These are phyloP conservation scores for Dione vanillae DNA, from an alignment of 2,888 invertebrate genomes.

Conservation along the genomic window DNA sequence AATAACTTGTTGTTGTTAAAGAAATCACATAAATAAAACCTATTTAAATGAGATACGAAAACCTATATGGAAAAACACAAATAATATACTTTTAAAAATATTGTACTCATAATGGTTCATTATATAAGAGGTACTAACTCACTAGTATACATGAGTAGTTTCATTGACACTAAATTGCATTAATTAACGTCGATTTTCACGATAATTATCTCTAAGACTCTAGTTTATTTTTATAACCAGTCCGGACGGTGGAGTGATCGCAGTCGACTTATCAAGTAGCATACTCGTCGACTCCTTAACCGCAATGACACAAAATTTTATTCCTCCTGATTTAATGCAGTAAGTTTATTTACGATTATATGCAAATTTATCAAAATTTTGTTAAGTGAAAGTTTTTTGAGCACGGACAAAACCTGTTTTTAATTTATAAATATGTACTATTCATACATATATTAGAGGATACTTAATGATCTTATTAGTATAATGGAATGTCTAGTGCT, in stretches of 20 bases:
- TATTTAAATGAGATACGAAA: not conserved
- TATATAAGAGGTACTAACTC: not conserved
- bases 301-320: slow-evolving; percentile 61
- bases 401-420: not conserved
- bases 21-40: not conserved
- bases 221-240: slow-evolving; percentile 19
- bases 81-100: not conserved
- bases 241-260: slow-evolving; percentile 63
- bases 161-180: slow-evolving; percentile 17
- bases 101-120: not conserved
- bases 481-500: not conserved
- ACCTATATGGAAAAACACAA: not conserved
- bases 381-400: not conserved
- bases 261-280: slow-evolving; percentile 66
- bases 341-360: slow-evolving; percentile 55
- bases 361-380: not conserved
- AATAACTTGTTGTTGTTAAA: slow-evolving; percentile 5
- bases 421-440: not conserved
- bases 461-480: not conserved
- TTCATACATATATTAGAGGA: not conserved
- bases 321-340: slow-evolving; percentile 67
- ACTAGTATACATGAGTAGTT: slow-evolving; percentile 8
- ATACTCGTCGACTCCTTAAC: slow-evolving; percentile 70
- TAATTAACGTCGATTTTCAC: slow-evolving; percentile 16
- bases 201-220: slow-evolving; percentile 13